These are phyloP conservation scores for Pongo pygmaeus DNA, from an alignment of 2,113 vertebrate genomes.

Conservation along the genomic window DNA sequence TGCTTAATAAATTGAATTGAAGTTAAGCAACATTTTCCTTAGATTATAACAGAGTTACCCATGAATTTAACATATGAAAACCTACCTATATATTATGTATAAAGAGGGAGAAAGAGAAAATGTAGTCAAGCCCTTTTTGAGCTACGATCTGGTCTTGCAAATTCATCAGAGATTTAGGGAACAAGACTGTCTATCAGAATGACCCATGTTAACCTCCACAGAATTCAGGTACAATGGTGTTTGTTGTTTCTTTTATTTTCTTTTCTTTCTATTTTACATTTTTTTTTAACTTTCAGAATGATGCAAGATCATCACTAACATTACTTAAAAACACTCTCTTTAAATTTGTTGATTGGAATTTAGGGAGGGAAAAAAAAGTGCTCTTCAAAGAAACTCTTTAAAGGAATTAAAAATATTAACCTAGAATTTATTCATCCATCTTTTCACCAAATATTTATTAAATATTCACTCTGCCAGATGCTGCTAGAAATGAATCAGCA, in stretches of 20 bases:
- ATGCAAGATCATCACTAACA: neutral
- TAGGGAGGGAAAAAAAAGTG: neutral
- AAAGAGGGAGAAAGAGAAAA: neutral
- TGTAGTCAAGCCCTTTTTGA: neutral
- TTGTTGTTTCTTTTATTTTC: neutral
- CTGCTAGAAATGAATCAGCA: neutral
- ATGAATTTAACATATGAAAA: neutral
- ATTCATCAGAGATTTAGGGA: neutral
- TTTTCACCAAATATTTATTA: neutral
- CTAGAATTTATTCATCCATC: neutral
- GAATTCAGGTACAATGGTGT: neutral
- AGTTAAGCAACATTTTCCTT: neutral
- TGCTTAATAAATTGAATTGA: neutral
- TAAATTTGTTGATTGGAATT: neutral
- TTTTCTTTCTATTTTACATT: neutral
- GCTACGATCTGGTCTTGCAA: neutral
- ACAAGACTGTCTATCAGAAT: neutral
- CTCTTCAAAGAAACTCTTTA: neutral
- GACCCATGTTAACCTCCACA: neutral
- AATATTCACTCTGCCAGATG: neutral
- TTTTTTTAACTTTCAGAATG: neutral
- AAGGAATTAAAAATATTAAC: neutral
- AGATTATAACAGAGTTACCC: neutral
- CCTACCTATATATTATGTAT: neutral
- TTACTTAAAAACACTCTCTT: neutral